Evolutionary conservation across 1,140 invertebrate species (phyloP).

Genomic region (Drosophila ambigua): DNA sequence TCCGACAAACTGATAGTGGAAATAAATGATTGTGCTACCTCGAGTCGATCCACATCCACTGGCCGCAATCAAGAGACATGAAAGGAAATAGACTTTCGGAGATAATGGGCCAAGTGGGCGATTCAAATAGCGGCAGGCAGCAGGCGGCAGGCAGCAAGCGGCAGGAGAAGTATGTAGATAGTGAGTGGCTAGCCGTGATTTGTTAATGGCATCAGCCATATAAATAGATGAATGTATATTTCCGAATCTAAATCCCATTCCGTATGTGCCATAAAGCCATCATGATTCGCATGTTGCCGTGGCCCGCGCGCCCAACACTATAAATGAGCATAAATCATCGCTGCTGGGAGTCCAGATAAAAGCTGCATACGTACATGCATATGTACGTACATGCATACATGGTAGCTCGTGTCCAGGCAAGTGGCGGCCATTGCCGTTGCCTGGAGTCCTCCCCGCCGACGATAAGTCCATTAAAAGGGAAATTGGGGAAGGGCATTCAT

Average conservation of each 20-base stretch:
- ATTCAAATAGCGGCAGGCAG: constrained; percentile 7
- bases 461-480: no score
- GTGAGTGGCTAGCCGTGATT: neutral
- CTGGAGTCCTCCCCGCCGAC: no score
- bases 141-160: no score
- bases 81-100: constrained; percentile 19
- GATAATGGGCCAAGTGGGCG: constrained; percentile 19
- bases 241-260: constrained; percentile 11
- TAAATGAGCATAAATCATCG: constrained; percentile 9
- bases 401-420: no score
- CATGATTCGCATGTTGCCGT: neutral
- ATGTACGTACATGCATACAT: no score
- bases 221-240: neutral
- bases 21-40: constrained; percentile 9
- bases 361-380: no score
- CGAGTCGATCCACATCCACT: constrained; percentile 7
- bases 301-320: neutral
- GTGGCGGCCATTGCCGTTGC: no score
- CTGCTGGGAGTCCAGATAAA: constrained; percentile 10
- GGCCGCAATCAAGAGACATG: constrained; percentile 11
- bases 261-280: constrained; percentile 12
- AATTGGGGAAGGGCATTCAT: no score
- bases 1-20: neutral
- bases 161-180: constrained; percentile 9
- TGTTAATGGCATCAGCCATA: constrained; percentile 1